Conservation (phyloP, 92 coral and sea anemone species). For the Hydrozoanthus gracilis region DNA sequence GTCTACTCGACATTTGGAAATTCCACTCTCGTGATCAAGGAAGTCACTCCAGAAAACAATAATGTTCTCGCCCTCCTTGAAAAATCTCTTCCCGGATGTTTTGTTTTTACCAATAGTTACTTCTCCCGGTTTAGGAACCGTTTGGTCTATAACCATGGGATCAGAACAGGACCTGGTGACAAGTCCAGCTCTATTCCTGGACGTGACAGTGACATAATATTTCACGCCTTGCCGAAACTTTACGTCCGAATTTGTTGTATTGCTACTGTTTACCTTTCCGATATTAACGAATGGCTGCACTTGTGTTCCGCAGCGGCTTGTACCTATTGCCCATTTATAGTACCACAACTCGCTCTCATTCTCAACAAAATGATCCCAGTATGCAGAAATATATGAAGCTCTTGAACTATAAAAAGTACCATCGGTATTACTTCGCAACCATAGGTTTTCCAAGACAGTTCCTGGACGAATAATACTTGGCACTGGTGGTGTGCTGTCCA, state of each 20-base stretch:
- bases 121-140: constrained; percentile 77
- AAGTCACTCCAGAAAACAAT: constrained; percentile 71
- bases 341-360: constrained; percentile 92
- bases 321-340: constrained; percentile 97
- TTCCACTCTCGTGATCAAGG: constrained; percentile 81
- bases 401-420: constrained; percentile 70
- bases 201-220: constrained; percentile 84
- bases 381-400: constrained; percentile 63
- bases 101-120: constrained; percentile 46
- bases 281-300: constrained; percentile 91
- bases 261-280: constrained; percentile 73
- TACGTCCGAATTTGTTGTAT: constrained; percentile 74
- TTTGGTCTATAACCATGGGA: constrained; percentile 77
- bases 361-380: constrained; percentile 85
- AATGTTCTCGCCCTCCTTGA: constrained; percentile 36
- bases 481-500: constrained; percentile 81
- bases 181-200: constrained; percentile 89
- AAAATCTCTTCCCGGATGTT: constrained; percentile 40
- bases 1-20: constrained; percentile 66
- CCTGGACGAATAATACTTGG: constrained; percentile 75
- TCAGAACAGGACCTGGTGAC: constrained; percentile 90
- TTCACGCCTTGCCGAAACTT: constrained; percentile 67
- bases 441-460: constrained; percentile 51
- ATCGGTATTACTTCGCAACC: constrained; percentile 71
- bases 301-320: constrained; percentile 90